Evolutionary conservation across 53 echinoderm and acorn worm genomes (phyloP).

Genomic region (Actinopyga echinites): DNA sequence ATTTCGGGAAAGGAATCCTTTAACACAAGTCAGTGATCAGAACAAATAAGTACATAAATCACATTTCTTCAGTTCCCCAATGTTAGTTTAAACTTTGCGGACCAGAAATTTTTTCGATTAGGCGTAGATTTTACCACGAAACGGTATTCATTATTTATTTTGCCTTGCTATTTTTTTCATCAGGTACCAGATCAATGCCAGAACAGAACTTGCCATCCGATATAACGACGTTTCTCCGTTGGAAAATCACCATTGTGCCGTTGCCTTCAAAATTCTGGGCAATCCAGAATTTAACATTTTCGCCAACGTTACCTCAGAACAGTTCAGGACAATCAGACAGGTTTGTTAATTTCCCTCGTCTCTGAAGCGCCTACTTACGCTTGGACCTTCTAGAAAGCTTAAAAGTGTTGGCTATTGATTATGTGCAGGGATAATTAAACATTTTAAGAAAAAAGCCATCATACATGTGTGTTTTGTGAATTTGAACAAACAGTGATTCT

Average conservation of each 20-base stretch:
- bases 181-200: conserved; percentile 98
- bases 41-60: no score
- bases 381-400: no score
- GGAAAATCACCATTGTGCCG: conserved; percentile 95
- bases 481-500: no score
- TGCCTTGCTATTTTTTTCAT: background rate
- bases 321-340: conserved; percentile 83
- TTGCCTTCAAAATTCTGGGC: conserved; percentile 91
- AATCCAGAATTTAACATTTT: conserved; percentile 96
- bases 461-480: no score
- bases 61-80: no score
- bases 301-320: conserved; percentile 67
- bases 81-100: background rate
- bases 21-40: no score
- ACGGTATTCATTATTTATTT: conserved; percentile 4
- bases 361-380: no score
- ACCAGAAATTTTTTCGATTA: background rate
- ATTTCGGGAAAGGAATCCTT: no score
- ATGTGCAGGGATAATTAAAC: no score
- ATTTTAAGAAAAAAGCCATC: no score
- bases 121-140: background rate
- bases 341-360: conserved; percentile 5
- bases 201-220: conserved; percentile 92
- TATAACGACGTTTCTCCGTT: conserved; percentile 94
- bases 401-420: no score